phyloP scores from a whole-genome alignment of 2,113 vertebrate species.

The Aptenodytes patagonicus region DNA sequence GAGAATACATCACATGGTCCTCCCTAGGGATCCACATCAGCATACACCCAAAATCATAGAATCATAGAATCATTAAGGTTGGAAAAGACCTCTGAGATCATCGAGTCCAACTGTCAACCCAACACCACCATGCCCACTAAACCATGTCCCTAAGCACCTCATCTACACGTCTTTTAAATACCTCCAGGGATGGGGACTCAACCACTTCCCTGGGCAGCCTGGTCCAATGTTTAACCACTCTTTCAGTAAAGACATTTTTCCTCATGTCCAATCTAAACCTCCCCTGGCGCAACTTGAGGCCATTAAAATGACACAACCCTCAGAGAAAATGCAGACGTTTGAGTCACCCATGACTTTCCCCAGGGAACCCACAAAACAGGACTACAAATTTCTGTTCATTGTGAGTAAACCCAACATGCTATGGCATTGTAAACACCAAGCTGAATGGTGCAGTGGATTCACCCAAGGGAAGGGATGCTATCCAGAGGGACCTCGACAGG shows the following conservation, averaged over 20 bases:
- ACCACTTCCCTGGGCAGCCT: no score
- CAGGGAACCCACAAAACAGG: neutral
- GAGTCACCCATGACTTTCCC: neutral
- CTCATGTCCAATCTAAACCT: no score
- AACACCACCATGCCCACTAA: no score
- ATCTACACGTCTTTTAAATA: no score
- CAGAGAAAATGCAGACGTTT: neutral
- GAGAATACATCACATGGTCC: fast-evolving
- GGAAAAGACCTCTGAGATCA: no score
- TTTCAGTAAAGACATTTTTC: no score
- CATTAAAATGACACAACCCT: neutral
- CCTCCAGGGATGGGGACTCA: no score
- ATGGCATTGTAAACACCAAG: neutral
- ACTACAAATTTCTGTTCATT: neutral
- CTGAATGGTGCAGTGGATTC: neutral
- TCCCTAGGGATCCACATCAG: neutral
- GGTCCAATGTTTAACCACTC: no score
- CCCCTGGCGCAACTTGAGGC: no score
- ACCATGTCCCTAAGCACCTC: no score
- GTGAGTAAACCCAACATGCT: neutral
- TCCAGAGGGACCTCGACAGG: neutral
- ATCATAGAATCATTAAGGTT: no score
- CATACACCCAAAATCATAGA: neutral
- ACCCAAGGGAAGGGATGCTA: neutral
- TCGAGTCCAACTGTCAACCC: no score